phyloP scores from a whole-genome alignment of 2,888 invertebrate genomes.

The Leucoptera coffeella region DNA sequence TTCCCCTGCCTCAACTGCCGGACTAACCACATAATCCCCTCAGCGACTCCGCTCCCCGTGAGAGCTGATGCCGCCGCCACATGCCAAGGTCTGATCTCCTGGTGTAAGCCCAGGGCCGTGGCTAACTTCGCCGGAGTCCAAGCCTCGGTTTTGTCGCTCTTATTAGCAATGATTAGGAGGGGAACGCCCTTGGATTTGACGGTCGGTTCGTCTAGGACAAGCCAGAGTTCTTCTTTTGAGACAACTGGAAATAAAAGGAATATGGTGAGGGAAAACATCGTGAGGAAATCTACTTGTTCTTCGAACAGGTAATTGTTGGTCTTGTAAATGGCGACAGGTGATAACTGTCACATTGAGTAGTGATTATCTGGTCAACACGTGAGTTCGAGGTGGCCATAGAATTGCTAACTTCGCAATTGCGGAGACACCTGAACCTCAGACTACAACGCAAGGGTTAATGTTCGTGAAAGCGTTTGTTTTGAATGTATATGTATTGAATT shows the following conservation, averaged over 20 bases:
- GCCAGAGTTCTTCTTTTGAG: constrained; percentile 89
- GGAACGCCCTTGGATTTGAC: constrained; percentile 71
- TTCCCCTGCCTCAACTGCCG: constrained; percentile 75
- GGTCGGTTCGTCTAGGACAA: constrained; percentile 83
- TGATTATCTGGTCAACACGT: too few relatives aligned
- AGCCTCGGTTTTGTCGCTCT: constrained; percentile 86
- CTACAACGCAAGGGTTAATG: too few relatives aligned
- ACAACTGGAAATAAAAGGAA: constrained; percentile 67
- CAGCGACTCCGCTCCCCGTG: constrained; percentile 86
- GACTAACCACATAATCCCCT: constrained; percentile 92
- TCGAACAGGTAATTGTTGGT: too few relatives aligned
- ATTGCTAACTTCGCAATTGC: too few relatives aligned
- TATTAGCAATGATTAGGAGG: constrained; percentile 92
- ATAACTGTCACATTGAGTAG: too few relatives aligned
- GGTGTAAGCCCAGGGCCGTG: constrained; percentile 32
- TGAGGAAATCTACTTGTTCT: too few relatives aligned
- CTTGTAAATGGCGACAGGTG: too few relatives aligned
- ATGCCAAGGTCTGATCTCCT: constrained; percentile 69
- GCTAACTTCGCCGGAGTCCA: constrained; percentile 82
- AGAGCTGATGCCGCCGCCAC: constrained; percentile 90
- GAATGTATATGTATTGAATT: too few relatives aligned
- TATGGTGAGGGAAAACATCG: too few relatives aligned
- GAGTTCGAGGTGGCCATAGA: too few relatives aligned
- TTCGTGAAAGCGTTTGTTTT: too few relatives aligned
- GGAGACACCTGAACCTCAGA: too few relatives aligned